Evolutionary conservation across 2,888 invertebrate species (phyloP), one percentile per base, ranked within the genome.

Genomic region (Hypolimnas misippus): DNA sequence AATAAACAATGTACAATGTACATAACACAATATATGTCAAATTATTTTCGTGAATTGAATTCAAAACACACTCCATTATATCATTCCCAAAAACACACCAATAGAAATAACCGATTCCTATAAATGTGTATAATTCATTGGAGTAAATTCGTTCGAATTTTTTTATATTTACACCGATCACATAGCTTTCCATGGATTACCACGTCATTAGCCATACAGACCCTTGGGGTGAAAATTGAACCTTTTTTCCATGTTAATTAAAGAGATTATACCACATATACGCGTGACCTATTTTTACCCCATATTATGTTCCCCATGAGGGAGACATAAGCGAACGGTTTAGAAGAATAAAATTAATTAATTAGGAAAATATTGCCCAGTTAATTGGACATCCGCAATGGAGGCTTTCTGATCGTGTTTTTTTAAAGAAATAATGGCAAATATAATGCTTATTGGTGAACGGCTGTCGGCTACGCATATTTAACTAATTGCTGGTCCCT

Each of bases 281-380:
- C 82, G 83, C 86, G 84, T 89, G 89, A 89, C 90, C 90, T 86
- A 89, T 82, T 91, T 90, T 75, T 79, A 82, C 87, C 89, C 73
- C 77, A 75, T 81, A 77, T 76, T 78, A 77, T 79, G 79, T 74
- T 75, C 77, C 76, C 81, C 73, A 67, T 65, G 72, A 72, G 75
- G 73, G 72, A 73, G 58, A 60, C 56, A 59, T 54, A 69, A 76
- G 72, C 78, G 82, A 84, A 79, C 78, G 87, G 82, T 85, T 88
- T 84, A 83, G 81, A 85, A 88, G 83, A 60, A 60, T 60, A 54
- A 60, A 60, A 35, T 53, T 53, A 60, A 60, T 60, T 60, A 60
- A 60, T 60, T 60, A 60, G 59, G 59, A 46, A 60, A 53, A 53
- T 60, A 54, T 60, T 60, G 35, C 52, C 46, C 38, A 14, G 49